A percentile compares a stretch with the other conserved stretches of the same genome.
Conservation (phyloP, 2,797 vertebrate species). For the Diglossa cyanea region DNA sequence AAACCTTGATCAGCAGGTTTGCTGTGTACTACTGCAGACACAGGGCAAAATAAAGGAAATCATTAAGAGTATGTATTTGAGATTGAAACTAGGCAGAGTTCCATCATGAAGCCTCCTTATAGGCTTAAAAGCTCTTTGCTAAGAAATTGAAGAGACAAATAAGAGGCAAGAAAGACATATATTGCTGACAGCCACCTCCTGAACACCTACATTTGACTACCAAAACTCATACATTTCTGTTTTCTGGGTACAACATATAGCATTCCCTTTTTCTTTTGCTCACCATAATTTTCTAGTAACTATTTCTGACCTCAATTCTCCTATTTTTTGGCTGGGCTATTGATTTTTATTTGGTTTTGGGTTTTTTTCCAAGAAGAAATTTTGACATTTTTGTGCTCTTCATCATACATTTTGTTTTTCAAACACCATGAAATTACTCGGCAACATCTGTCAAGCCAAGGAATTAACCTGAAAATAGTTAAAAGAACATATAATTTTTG, state of each 20-base stretch:
- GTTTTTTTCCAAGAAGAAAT: neutral
- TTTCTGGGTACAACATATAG: neutral
- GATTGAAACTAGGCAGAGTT: neutral
- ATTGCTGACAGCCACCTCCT: neutral
- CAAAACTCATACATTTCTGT: neutral
- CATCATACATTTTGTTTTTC: neutral
- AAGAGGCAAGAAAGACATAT: neutral
- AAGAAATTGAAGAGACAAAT: neutral
- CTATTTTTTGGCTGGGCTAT: neutral
- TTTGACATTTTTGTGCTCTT: neutral
- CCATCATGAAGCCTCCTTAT: neutral
- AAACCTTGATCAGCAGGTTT: neutral
- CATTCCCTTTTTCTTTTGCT: neutral
- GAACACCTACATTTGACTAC: neutral
- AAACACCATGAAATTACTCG: neutral
- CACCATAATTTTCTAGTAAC: neutral
- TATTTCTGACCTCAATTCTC: neutral
- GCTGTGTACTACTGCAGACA: neutral
- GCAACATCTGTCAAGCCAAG: neutral
- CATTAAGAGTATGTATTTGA: neutral
- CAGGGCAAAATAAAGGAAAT: neutral
- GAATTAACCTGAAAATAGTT: neutral
- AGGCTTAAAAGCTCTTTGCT: neutral
- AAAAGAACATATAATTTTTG: neutral
- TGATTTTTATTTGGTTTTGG: neutral